Percentiles rank a stretch among this genome's conserved stretches.
phyloP scores from a whole-genome alignment of 1,140 invertebrate species.

The Camponotus vicinus region DNA sequence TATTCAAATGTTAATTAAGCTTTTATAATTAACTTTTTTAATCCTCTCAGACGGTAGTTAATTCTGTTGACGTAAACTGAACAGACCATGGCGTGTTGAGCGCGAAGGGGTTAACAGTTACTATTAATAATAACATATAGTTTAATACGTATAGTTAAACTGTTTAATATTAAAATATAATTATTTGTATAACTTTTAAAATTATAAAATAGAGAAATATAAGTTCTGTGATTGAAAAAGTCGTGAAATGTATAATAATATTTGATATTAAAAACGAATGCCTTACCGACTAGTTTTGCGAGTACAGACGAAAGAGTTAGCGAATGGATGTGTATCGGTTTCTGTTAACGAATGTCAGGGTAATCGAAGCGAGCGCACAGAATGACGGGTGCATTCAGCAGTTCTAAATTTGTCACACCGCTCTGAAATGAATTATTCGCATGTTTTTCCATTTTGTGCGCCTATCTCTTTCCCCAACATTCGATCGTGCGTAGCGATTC shows the following conservation, averaged over 20 bases:
- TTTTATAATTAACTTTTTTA: background rate
- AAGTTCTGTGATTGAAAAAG: background rate
- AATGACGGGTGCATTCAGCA: slow-evolving; percentile 69
- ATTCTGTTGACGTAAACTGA: no score
- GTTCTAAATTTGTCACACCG: slow-evolving; percentile 70
- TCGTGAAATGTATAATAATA: background rate
- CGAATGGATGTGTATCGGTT: slow-evolving; percentile 59
- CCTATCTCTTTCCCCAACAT: slow-evolving; percentile 34
- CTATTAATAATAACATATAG: no score
- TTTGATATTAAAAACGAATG: slow-evolving; percentile 48
- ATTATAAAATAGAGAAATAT: slow-evolving; percentile 27
- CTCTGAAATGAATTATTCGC: slow-evolving; percentile 50
- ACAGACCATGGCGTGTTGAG: no score
- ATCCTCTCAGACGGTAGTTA: background rate
- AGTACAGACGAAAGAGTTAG: slow-evolving; percentile 57
- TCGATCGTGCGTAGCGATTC: slow-evolving; percentile 45
- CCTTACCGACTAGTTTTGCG: background rate
- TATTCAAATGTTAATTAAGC: background rate
- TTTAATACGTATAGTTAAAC: background rate
- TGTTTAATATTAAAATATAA: background rate
- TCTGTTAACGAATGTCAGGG: slow-evolving; percentile 66
- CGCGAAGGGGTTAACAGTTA: background rate
- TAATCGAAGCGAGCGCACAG: slow-evolving; percentile 71
- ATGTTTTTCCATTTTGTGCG: slow-evolving; percentile 64
- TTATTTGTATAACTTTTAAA: background rate